phyloP scores from a whole-genome alignment of 2,113 vertebrate genomes.

The Forbesichthys papilliferus region DNA sequence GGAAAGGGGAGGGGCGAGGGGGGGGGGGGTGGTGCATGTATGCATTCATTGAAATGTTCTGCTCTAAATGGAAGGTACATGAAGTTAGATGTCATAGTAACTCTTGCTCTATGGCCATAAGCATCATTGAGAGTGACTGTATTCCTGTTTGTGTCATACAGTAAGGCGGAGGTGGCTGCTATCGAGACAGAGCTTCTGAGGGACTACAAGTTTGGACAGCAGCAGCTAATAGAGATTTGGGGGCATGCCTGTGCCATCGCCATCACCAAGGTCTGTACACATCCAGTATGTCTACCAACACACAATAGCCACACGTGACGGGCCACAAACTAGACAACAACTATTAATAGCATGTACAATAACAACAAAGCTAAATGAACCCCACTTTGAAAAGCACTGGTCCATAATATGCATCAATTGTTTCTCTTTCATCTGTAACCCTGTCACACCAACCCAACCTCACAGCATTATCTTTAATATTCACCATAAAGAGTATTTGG shows the following conservation, averaged over 20 bases:
- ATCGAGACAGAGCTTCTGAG: slow-evolving; percentile 87
- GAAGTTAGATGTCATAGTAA: not conserved
- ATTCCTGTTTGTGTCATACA: slow-evolving; percentile 53
- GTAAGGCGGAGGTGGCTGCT: slow-evolving; percentile 82
- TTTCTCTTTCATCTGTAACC: too few species aligned
- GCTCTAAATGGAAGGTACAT: too few species aligned
- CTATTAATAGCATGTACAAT: too few species aligned
- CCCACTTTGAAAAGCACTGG: too few species aligned
- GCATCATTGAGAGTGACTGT: not conserved
- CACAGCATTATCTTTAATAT: too few species aligned
- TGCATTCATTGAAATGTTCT: too few species aligned
- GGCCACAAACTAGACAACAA: not conserved
- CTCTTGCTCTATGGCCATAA: not conserved
- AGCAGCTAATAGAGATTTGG: slow-evolving; percentile 92
- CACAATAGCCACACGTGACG: not conserved
- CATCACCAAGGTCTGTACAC: slow-evolving; percentile 84
- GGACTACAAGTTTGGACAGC: slow-evolving; percentile 89
- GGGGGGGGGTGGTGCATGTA: too few species aligned
- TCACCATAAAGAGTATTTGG: too few species aligned
- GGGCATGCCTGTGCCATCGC: slow-evolving; percentile 90
- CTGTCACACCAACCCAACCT: too few species aligned
- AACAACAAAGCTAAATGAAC: too few species aligned
- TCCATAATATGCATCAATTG: too few species aligned
- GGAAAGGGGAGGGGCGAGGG: too few species aligned
- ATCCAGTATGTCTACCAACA: slow-evolving; percentile 1